phyloP scores from a whole-genome alignment of 2,888 invertebrate genomes.

The Callosobruchus maculatus region DNA sequence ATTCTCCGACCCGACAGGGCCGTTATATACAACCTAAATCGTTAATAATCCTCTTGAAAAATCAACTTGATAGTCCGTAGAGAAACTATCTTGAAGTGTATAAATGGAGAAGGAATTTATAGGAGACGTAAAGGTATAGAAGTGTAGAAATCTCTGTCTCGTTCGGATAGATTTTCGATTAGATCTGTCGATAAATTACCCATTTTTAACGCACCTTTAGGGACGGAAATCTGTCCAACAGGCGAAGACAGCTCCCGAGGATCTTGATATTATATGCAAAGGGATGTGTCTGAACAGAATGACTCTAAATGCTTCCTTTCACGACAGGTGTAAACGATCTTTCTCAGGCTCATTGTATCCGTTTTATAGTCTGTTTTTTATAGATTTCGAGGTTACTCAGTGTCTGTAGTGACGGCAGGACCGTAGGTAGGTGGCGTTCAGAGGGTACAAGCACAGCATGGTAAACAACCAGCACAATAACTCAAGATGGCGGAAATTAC shows the following conservation, averaged over 20 bases:
- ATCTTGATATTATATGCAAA: background rate
- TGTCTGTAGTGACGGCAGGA: too few species aligned
- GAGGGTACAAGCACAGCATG: too few species aligned
- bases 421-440: too few species aligned
- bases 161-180: constrained; percentile 21
- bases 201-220: constrained; percentile 6
- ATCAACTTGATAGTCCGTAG: background rate
- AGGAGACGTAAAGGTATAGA: constrained; percentile 22
- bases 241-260: background rate
- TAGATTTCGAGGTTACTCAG: background rate
- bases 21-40: constrained; percentile 13
- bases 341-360: background rate
- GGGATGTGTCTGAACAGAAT: background rate
- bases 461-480: too few species aligned
- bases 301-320: background rate
- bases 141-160: constrained; percentile 21
- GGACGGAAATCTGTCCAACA: background rate
- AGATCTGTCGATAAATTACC: constrained; percentile 23
- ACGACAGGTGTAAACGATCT: background rate
- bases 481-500: too few species aligned
- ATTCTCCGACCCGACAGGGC: constrained; percentile 12
- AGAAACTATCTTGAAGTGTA: constrained; percentile 4
- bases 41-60: background rate
- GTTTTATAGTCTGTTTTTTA: background rate
- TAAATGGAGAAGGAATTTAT: constrained; percentile 27